These are phyloP conservation scores for Amblyopsis hoosieri DNA, from an alignment of 2,797 vertebrate genomes.

Conservation along the genomic window DNA sequence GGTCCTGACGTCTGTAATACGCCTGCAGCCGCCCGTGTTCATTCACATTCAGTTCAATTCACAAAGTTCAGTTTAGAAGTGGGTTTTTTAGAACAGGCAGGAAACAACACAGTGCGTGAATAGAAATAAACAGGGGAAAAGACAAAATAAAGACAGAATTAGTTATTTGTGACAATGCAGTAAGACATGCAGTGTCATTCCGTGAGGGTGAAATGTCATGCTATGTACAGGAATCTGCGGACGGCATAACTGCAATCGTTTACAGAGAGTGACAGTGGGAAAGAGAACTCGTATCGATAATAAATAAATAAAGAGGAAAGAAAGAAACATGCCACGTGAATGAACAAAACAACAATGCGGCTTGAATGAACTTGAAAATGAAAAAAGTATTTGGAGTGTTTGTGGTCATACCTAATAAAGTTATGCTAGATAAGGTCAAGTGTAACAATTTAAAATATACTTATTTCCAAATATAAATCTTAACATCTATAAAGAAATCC, in stretches of 20 bases:
- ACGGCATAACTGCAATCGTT: slow-evolving; percentile 47
- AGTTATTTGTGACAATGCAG: slow-evolving; percentile 89
- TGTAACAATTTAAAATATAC: slow-evolving; percentile 15
- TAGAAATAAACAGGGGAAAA: slow-evolving; percentile 83
- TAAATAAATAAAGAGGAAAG: slow-evolving; percentile 8
- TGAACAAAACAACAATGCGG: slow-evolving; percentile 6
- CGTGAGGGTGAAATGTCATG: slow-evolving; percentile 84
- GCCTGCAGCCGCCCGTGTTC: slow-evolving; percentile 78
- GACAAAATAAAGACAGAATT: slow-evolving; percentile 98
- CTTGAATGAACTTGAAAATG: slow-evolving; percentile 9
- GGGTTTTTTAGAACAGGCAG: slow-evolving; percentile 80
- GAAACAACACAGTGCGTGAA: slow-evolving; percentile 82
- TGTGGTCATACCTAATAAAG: background rate
- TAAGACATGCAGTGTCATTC: slow-evolving; percentile 90
- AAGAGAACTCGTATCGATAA: background rate
- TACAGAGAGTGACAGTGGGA: slow-evolving; percentile 20
- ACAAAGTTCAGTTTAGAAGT: slow-evolving; percentile 60
- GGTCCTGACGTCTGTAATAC: slow-evolving; percentile 83
- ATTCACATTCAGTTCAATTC: slow-evolving; percentile 60
- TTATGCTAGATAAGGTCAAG: slow-evolving; percentile 14
- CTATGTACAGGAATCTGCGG: slow-evolving; percentile 84
- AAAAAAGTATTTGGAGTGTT: background rate
- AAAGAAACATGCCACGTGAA: slow-evolving; percentile 2
- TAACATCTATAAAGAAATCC: too few relatives aligned
- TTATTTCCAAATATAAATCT: slow-evolving; percentile 25